Evolutionary conservation across 1,140 invertebrate genomes (phyloP), one percentile per base, ranked within the genome.

Genomic region (Formica selysi): DNA sequence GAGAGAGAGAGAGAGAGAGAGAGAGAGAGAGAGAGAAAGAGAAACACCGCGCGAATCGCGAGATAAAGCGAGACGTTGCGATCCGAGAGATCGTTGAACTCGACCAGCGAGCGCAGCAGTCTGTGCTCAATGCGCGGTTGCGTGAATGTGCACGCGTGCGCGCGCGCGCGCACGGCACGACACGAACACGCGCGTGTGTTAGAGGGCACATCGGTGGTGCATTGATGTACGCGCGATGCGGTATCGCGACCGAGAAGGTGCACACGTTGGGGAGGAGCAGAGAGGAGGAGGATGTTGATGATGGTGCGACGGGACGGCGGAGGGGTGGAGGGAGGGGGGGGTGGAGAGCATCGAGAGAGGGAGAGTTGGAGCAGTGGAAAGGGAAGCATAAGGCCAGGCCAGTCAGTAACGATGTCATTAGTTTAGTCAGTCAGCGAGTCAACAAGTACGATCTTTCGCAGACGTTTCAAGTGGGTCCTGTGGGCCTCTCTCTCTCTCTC

Each of bases 321-420:
- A 67, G 68, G 13, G 26, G 26, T 29, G 26, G 71, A 44, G 44
- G 51, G 32, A 57, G 32, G 51, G 29, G 51, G 22, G 41, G 51
- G 32, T 57, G 41, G 51, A 29, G 68, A 41, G 57, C 22, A 44
- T 57, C 29, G 65, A 74, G 51, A 26, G 54, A 61, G 81, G 22
- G 85, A 59, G 76, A 51, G 61, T 62, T 54, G 26, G 67, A 13
- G 76, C 0, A 38, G 84, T 74, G 73, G 87, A 88, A 87, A 86
- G 65, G 86, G 85, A 68, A 85, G 87, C 87, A 88, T 92, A 92
- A 92, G 90, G 92, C 91, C 91, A 93, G 91, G 91, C 91, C 92
- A 94, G 91, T 93, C 93, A 93, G 93, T 93, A 94, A 94, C 93
- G 93, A 93, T 94, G 93, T 93, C 93, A 93, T 93, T 94, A 93